Base-by-base conservation (phyloP, 2,888 invertebrate genomes). In the Xanthia icteritia region DNA sequence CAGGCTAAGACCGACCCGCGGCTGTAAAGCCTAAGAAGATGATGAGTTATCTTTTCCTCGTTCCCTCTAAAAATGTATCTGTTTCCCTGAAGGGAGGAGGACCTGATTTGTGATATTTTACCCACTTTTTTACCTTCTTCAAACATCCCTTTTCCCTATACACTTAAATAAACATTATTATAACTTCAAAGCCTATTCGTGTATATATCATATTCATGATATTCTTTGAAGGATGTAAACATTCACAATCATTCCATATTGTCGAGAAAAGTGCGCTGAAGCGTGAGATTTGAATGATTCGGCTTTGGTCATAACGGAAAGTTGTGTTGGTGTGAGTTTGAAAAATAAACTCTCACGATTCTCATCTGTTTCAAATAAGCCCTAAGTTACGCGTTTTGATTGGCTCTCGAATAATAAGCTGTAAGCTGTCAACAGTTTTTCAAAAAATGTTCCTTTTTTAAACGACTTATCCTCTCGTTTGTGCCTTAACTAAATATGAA, bases 191-290 rank as follows among this genome's bases (percentile, higher is more conserved):
- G 81, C 39, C 15, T 5, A 56, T 63, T 81, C 31, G 73, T 39
- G 51, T 75, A 39, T 48, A 39, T 56, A 71, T 71, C 36, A 56
- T 27, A 20, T 31, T 31, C 31, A 31, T 31, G 2, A 56, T 80
- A 64, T 80, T 77, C 64, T 39, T 80, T 56, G 73, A 63, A 64
- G 56, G 1, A 81, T 64, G 48, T 72, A 72, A 80, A 80, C 63
- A 56, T 56, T 64, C 11, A 72, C 48, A 81, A 80, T 63, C 20
- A 56, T 80, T 39, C 27, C 23, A 20, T 48, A 36, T 27, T 20
- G 17, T 61, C 27, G 11, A 54, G 36, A 23, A 17, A 69, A 20
- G 17, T 70, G 36, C 63, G 27, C 0, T 71, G 71, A 77, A 8
- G 17, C 45, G 23, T 71, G 54, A 56, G 45, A 80, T 80, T 63